Evolutionary conservation across 2,797 vertebrate species (phyloP).

Genomic region (Sebastolobus alascanus): DNA sequence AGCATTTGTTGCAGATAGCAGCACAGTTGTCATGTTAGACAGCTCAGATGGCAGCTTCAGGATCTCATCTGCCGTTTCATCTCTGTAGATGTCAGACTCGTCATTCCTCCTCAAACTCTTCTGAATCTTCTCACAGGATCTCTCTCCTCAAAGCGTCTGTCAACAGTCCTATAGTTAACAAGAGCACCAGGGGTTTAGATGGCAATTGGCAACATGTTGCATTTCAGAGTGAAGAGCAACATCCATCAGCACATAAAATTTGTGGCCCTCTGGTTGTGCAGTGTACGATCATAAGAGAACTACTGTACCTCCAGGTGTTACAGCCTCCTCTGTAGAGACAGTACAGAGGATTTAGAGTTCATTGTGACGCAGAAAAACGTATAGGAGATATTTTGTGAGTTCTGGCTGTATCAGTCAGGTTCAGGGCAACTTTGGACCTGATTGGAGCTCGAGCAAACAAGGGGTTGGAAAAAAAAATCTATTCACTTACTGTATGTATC

Average conservation of each 20-base stretch:
- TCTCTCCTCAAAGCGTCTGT: slow-evolving; percentile 1
- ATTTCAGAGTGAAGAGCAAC: not conserved
- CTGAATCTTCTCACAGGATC: not conserved
- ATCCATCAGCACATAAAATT: not conserved
- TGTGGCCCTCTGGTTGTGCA: not conserved
- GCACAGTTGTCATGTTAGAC: not conserved
- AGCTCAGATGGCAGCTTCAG: slow-evolving; percentile 29
- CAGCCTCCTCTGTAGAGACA: not conserved
- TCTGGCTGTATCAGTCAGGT: no score
- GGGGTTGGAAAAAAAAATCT: no score
- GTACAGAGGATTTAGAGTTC: not conserved
- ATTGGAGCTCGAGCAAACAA: not conserved
- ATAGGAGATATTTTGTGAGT: no score
- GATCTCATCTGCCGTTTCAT: slow-evolving; percentile 4
- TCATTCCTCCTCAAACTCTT: not conserved
- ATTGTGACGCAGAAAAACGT: not conserved
- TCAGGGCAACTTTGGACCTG: not conserved
- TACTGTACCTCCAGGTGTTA: not conserved
- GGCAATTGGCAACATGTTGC: not conserved
- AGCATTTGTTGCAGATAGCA: not conserved
- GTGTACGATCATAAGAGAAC: not conserved
- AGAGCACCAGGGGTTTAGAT: not conserved
- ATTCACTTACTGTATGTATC: no score
- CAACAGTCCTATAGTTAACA: not conserved
- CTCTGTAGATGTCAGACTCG: not conserved